These are phyloP conservation scores for Forbesichthys agassizii DNA, from an alignment of 2,113 vertebrate species.

Conservation along the genomic window DNA sequence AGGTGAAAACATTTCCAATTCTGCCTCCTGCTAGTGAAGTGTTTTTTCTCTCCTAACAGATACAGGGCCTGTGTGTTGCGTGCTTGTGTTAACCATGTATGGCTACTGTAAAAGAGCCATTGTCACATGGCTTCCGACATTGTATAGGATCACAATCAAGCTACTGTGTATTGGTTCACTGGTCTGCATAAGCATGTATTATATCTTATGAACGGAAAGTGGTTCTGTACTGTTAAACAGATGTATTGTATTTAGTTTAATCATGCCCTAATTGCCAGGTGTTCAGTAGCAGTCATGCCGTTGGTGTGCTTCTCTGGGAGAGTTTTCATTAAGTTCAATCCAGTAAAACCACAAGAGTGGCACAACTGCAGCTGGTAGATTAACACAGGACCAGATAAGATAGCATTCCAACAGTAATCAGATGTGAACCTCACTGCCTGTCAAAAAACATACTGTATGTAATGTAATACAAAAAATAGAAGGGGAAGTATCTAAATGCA, in stretches of 20 bases:
- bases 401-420: conserved; percentile 14
- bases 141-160: neutral
- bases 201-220: neutral
- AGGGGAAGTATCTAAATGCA: no score
- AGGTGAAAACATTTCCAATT: conserved; percentile 49
- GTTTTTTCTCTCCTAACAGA: conserved; percentile 34
- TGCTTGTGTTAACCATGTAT: conserved; percentile 32
- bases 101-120: conserved; percentile 1
- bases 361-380: conserved; percentile 35
- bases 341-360: conserved; percentile 26
- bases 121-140: conserved; percentile 22
- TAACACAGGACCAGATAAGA: conserved; percentile 47
- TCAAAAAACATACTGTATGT: no score
- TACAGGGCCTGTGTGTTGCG: conserved; percentile 26
- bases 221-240: neutral
- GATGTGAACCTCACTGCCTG: no score
- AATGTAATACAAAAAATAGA: no score
- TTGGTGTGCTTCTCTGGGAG: conserved; percentile 13
- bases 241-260: neutral
- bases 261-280: neutral
- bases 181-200: neutral
- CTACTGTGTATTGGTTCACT: neutral
- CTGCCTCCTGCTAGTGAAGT: conserved; percentile 25
- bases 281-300: conserved; percentile 4
- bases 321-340: conserved; percentile 31